Evolutionary conservation across 2,797 vertebrate genomes (phyloP).

Genomic region (Otolemur crassicaudatus): DNA sequence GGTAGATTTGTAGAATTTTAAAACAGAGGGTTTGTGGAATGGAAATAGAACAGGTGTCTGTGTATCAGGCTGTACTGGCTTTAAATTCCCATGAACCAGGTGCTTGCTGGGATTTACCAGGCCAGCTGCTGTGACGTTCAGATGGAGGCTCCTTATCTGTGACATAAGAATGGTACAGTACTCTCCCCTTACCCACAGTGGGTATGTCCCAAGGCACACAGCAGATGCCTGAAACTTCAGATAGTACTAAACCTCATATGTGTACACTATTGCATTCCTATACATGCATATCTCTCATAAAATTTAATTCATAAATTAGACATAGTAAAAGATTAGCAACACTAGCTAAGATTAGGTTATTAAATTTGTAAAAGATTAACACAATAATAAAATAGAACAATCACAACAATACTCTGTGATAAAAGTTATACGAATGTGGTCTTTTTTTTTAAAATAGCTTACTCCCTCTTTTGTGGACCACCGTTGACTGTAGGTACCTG

Average conservation of each 20-base stretch:
- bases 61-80: not conserved
- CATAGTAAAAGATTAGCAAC: not conserved
- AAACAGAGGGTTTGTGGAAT: not conserved
- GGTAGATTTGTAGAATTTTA: not conserved
- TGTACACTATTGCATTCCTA: no score
- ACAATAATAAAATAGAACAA: not conserved
- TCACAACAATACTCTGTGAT: not conserved
- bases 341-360: not conserved
- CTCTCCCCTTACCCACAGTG: not conserved
- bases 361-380: not conserved
- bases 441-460: not conserved
- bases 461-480: not conserved
- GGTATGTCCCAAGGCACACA: not conserved
- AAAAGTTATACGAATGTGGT: not conserved
- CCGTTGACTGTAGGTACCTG: no score
- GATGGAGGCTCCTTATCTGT: not conserved
- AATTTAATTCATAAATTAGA: not conserved
- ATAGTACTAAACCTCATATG: not conserved
- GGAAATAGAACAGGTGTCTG: not conserved
- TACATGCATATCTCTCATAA: not conserved
- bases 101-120: accelerated
- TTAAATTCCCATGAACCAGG: not conserved
- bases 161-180: not conserved
- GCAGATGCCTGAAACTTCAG: not conserved
- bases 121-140: not conserved